phyloP scores from a whole-genome alignment of 1,140 invertebrate genomes.

The Diuraphis noxia region DNA sequence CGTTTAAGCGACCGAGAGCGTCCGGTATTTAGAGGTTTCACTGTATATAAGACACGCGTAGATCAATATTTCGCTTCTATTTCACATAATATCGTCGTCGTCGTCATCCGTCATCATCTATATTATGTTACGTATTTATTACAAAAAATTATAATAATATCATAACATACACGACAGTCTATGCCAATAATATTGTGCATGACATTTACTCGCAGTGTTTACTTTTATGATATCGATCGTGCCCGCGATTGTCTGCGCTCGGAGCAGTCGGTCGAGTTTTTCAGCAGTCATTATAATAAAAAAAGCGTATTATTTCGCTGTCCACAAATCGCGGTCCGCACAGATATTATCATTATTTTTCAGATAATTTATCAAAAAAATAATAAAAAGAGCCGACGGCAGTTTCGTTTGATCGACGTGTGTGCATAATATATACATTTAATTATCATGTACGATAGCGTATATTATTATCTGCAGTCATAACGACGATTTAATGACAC shows the following conservation, averaged over 20 bases:
- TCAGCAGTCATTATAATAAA: background rate
- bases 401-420: background rate
- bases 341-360: background rate
- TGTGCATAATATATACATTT: background rate
- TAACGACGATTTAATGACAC: background rate
- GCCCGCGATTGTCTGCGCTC: background rate
- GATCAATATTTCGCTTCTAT: background rate
- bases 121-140: too few species aligned
- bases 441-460: background rate
- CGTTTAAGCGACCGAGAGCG: too few species aligned
- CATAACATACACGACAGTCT: background rate
- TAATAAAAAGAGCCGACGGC: background rate
- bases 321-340: background rate
- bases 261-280: background rate
- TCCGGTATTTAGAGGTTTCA: too few species aligned
- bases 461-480: background rate
- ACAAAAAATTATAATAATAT: too few species aligned
- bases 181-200: background rate
- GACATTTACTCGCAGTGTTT: background rate
- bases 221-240: background rate
- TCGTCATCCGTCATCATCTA: too few species aligned
- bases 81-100: background rate
- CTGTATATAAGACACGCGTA: too few species aligned
- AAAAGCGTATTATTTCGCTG: too few species aligned
- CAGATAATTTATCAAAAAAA: background rate